Conservation (phyloP, 2,113 vertebrate genomes). For the Otocyon megalotis region DNA sequence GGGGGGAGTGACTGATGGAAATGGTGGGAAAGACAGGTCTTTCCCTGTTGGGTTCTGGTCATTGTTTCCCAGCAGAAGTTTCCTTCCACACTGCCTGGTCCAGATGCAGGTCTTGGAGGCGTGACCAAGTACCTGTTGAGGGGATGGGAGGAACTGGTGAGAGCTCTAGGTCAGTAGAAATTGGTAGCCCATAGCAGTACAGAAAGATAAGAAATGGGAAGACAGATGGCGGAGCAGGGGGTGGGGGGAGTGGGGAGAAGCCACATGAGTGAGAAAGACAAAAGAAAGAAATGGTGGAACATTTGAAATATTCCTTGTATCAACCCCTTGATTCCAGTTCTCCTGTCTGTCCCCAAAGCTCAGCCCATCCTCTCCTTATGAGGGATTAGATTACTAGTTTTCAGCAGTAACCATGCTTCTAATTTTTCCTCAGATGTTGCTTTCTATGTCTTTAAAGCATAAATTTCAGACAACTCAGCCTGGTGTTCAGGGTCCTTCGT, state of each 20-base stretch:
- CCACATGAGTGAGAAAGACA: not conserved
- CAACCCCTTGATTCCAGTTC: conserved; percentile 22
- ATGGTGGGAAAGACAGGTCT: not conserved
- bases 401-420: not conserved
- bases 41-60: not conserved
- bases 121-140: not conserved
- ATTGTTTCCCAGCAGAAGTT: not conserved
- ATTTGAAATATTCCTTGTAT: conserved; percentile 25
- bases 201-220: not conserved
- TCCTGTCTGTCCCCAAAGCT: not conserved
- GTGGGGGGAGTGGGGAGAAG: not conserved
- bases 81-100: not conserved
- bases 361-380: not conserved
- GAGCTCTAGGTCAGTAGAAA: not conserved
- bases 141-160: not conserved
- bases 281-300: not conserved
- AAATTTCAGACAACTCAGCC: conserved; percentile 13
- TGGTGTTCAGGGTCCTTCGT: not conserved
- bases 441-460: conserved; percentile 39
- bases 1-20: not conserved
- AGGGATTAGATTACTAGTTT: not conserved
- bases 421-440: not conserved
- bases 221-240: not conserved
- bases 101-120: not conserved
- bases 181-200: not conserved